A percentile compares a stretch with the other conserved stretches of the same genome.
These are phyloP conservation scores for Trichechus manatus DNA, from an alignment of 2,113 vertebrate genomes.

Conservation along the genomic window DNA sequence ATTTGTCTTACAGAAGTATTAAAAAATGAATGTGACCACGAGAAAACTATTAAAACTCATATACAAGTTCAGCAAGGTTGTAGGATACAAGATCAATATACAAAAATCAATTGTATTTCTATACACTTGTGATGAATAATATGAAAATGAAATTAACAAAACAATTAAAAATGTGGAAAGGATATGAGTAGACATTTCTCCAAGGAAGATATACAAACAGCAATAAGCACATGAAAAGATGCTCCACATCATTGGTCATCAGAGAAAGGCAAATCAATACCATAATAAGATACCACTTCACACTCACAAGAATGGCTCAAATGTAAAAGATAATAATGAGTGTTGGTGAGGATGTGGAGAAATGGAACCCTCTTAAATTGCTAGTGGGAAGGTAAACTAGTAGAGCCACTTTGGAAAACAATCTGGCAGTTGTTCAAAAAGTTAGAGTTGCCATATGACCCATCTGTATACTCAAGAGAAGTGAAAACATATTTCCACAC, in stretches of 20 bases:
- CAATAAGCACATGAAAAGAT: neutral
- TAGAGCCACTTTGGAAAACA: neutral
- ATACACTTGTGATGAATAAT: neutral
- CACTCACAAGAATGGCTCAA: neutral
- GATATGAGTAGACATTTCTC: neutral
- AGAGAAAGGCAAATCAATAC: slow-evolving; percentile 3
- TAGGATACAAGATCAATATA: slow-evolving; percentile 8
- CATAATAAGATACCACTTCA: neutral
- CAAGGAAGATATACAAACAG: neutral
- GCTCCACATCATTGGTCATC: neutral
- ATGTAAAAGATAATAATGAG: neutral
- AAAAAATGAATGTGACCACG: neutral
- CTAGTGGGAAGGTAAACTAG: neutral
- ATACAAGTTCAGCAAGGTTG: neutral
- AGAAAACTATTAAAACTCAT: slow-evolving; percentile 7
- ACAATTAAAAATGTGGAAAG: neutral
- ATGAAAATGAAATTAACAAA: slow-evolving; percentile 24
- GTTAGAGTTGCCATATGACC: neutral
- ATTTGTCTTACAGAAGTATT: neutral
- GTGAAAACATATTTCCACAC: too few relatives aligned
- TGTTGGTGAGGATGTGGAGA: neutral
- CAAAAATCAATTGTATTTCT: slow-evolving; percentile 5
- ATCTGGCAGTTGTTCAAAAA: neutral
- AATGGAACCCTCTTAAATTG: neutral
- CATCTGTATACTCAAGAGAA: neutral